Base-by-base conservation (phyloP, 2,113 vertebrate species). In the Cichladusa arquata region DNA sequence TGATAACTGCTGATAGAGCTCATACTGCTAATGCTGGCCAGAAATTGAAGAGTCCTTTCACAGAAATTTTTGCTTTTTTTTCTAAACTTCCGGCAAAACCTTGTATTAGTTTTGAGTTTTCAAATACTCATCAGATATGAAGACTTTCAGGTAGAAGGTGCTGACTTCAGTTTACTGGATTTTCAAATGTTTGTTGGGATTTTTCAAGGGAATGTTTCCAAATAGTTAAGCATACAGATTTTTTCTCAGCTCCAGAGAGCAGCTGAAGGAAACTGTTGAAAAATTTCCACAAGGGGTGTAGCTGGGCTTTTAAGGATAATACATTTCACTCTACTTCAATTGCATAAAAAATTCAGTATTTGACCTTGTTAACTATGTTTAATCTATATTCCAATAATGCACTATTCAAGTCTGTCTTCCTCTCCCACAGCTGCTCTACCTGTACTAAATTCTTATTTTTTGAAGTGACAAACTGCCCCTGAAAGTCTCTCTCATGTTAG, bases 281-380 rank as follows among this genome's bases (percentile, higher is more conserved):
- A 93, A 85, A 44, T n/a, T 54, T 72, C 42, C 23, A 7, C 8
- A 4, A 69, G 9, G 3, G 9, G 5, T 65, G 23, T 64, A 80
- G 19, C 25, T 82, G 25, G 13, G 3, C 16, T 42, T 80, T 88
- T 72, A 82, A 67, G 54, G 28, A 64, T 45, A 19, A 65, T 28
- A 66, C 7, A 61, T 80, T 90, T 83, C 42, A 40, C 9, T 22
- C 25, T 20, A n/a, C 9, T 23, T 73, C 42, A 61, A 5, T 1
- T 72, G 28, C 86, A 83, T 25, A 57, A 67, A 91, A 92, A 86
- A 53, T 11, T 76, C n/a, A 36, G 12, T 80, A 19, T 83, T 83
- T 82, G 57, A 74, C 22, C 28, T 51, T 57, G 12, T 88, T 86
- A 65, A 22, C 8, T 33, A 4, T 50, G 24, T 26, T 80, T 62